These are phyloP conservation scores for Lophotis ruficrista DNA, from an alignment of 2,113 vertebrate genomes.

Conservation along the genomic window DNA sequence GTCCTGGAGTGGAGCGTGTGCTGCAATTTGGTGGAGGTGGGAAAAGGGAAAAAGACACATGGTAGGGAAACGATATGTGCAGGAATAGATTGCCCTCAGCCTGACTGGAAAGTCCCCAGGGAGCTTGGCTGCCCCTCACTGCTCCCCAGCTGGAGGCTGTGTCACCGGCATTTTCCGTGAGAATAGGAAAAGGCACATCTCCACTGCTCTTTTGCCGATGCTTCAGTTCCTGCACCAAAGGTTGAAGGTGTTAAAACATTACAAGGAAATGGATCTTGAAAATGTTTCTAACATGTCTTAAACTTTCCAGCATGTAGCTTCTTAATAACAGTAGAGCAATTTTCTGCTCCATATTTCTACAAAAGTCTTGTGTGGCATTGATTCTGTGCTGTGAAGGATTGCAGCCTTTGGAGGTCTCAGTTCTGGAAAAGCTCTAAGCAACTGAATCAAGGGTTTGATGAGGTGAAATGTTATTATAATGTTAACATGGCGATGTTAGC, in stretches of 20 bases:
- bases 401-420: not conserved
- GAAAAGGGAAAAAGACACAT: not conserved
- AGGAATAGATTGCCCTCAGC: not conserved
- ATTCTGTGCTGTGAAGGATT: not conserved
- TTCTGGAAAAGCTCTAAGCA: not conserved
- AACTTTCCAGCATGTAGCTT: not conserved
- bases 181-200: not conserved
- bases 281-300: not conserved
- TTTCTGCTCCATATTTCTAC: not conserved
- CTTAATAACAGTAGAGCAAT: not conserved
- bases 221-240: not conserved
- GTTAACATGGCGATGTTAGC: not conserved
- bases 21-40: not conserved
- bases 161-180: not conserved
- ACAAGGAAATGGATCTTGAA: not conserved
- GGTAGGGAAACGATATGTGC: not conserved
- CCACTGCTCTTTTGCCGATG: not conserved
- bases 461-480: not conserved
- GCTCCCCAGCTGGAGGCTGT: not conserved
- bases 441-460: not conserved
- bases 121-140: not conserved
- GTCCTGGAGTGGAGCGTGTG: rapidly evolving
- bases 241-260: not conserved
- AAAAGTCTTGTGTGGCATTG: not conserved
- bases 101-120: not conserved